phyloP scores from a whole-genome alignment of 2,888 invertebrate species.

The Drosophila differens region DNA sequence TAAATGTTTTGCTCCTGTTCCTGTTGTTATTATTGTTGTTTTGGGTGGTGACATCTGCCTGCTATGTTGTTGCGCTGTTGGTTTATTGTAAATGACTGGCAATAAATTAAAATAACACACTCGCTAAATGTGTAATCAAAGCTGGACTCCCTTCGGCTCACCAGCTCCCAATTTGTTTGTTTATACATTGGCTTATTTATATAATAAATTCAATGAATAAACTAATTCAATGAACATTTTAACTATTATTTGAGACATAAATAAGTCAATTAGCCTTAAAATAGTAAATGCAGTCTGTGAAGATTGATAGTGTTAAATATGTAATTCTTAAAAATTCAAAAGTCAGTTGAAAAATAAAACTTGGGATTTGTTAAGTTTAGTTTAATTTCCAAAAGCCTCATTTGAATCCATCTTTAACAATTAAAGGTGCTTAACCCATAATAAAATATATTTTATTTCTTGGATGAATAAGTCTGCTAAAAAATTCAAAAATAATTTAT shows the following conservation, averaged over 20 bases:
- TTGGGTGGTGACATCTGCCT: slow-evolving; percentile 48
- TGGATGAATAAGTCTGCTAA: background rate
- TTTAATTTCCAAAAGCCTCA: too few species aligned
- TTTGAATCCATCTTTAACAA: background rate
- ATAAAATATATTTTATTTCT: background rate
- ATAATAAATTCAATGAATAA: slow-evolving; percentile 56
- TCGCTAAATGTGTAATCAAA: slow-evolving; percentile 74
- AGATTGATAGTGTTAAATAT: background rate
- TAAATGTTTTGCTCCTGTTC: slow-evolving; percentile 60
- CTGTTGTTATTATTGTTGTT: slow-evolving; percentile 38
- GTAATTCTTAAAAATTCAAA: background rate
- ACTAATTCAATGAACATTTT: slow-evolving; percentile 39
- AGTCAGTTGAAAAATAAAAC: background rate
- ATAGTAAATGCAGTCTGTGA: background rate
- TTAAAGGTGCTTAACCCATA: background rate
- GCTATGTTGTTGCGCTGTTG: slow-evolving; percentile 39
- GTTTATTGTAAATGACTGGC: slow-evolving; percentile 68
- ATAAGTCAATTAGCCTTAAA: slow-evolving; percentile 21
- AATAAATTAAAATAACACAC: slow-evolving; percentile 78
- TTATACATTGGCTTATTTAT: slow-evolving; percentile 50
- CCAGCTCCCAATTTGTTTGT: slow-evolving; percentile 33
- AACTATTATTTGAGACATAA: slow-evolving; percentile 5
- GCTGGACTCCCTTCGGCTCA: slow-evolving; percentile 10
- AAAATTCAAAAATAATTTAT: background rate
- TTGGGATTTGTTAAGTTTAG: background rate